Evolutionary conservation across 2,113 vertebrate species (phyloP).

Genomic region (Myotis brandtii): DNA sequence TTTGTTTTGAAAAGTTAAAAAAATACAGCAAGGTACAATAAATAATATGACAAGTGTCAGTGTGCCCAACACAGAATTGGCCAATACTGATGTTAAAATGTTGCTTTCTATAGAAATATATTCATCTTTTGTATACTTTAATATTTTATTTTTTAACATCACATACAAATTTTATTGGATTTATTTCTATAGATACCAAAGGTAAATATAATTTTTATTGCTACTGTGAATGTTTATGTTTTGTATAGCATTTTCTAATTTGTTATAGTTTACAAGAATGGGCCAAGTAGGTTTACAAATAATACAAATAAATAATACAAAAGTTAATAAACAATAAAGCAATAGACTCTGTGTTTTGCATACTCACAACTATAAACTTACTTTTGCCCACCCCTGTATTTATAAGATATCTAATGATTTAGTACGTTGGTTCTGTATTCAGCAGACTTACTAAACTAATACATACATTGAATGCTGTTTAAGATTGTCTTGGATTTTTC

Average conservation of each 20-base stretch:
- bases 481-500: neutral
- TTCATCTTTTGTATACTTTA: neutral
- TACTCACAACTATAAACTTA: neutral
- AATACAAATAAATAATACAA: neutral
- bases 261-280: neutral
- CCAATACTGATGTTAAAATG: neutral
- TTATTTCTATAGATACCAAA: neutral
- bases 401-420: neutral
- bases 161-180: neutral
- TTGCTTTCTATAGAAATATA: neutral
- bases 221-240: neutral
- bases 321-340: neutral
- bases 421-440: neutral
- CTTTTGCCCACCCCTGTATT: neutral
- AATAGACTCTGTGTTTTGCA: neutral
- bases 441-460: neutral
- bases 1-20: conserved; percentile 14
- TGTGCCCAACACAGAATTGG: neutral
- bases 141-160: neutral
- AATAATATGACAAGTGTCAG: neutral
- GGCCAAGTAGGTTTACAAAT: neutral
- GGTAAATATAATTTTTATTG: neutral
- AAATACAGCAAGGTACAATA: neutral
- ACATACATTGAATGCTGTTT: neutral
- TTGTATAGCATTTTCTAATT: neutral